Conservation (phyloP, 2,888 invertebrate species). For the Eupithecia tripunctaria region DNA sequence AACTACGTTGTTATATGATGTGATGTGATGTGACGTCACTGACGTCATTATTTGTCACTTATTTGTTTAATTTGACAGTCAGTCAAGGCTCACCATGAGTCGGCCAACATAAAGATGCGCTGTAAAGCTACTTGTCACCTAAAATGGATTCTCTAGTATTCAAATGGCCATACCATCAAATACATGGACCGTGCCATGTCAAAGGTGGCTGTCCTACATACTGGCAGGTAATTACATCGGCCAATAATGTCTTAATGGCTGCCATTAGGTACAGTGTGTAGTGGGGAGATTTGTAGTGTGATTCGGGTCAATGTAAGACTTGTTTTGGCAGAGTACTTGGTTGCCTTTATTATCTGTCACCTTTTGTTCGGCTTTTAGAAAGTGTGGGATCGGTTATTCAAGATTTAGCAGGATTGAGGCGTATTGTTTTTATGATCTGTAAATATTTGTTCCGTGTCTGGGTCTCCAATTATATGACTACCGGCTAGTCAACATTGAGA, state of each 20-base stretch:
- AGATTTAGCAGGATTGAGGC: too few relatives aligned
- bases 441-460: neutral
- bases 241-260: slow-evolving; percentile 26
- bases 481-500: neutral
- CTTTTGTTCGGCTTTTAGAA: neutral
- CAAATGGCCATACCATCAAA: slow-evolving; percentile 42
- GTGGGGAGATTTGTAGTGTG: neutral
- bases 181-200: slow-evolving; percentile 49
- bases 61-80: neutral
- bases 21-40: neutral
- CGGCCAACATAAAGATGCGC: neutral
- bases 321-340: slow-evolving; percentile 6
- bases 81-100: neutral
- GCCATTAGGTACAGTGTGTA: slow-evolving; percentile 6
- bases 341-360: neutral
- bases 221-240: slow-evolving; percentile 19
- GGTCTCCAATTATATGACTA: neutral
- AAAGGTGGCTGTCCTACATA: slow-evolving; percentile 29
- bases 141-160: slow-evolving; percentile 18
- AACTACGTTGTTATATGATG: too few relatives aligned
- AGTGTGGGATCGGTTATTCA: neutral
- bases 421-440: neutral
- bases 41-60: neutral
- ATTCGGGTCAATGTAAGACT: slow-evolving; percentile 7
- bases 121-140: neutral